Percentiles rank a stretch among this genome's conserved stretches.
Conservation (phyloP, 2,888 invertebrate species). For the Synanthedon formicaeformis region DNA sequence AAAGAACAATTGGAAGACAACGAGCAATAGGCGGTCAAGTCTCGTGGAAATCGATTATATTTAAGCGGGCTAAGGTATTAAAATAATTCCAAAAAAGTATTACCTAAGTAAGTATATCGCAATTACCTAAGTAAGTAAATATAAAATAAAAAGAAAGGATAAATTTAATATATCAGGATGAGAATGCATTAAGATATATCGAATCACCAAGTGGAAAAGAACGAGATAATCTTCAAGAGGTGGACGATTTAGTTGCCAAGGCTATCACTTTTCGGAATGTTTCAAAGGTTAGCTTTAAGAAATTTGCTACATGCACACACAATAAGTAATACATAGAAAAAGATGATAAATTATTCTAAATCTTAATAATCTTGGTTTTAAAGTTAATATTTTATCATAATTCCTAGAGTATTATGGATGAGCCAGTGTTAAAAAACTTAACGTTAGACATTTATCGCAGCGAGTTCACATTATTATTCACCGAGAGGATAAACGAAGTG, state of each 20-base stretch:
- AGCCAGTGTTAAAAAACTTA: slow-evolving; percentile 24
- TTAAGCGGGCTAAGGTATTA: slow-evolving; percentile 34
- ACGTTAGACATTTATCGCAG: slow-evolving; percentile 50
- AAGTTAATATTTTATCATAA: neutral
- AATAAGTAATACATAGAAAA: too few relatives aligned
- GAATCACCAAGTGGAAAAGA: slow-evolving; percentile 27
- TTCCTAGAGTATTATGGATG: slow-evolving; percentile 39
- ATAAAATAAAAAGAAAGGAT: neutral
- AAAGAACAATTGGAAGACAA: slow-evolving; percentile 37
- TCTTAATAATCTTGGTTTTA: too few relatives aligned
- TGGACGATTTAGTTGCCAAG: slow-evolving; percentile 48
- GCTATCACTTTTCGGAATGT: slow-evolving; percentile 46
- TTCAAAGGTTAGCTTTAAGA: slow-evolving; percentile 28
- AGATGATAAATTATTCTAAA: too few relatives aligned
- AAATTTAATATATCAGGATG: slow-evolving; percentile 21
- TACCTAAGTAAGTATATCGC: neutral
- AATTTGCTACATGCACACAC: too few relatives aligned
- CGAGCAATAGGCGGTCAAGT: slow-evolving; percentile 50
- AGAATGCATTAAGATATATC: slow-evolving; percentile 20
- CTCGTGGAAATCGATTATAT: slow-evolving; percentile 48
- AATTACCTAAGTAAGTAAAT: neutral
- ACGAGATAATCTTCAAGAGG: slow-evolving; percentile 38
- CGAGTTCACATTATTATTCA: slow-evolving; percentile 39
- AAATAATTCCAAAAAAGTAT: neutral
- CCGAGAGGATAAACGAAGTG: slow-evolving; percentile 30